Conservation (phyloP, 2,888 invertebrate species). For the Parthenolecanium corni region DNA sequence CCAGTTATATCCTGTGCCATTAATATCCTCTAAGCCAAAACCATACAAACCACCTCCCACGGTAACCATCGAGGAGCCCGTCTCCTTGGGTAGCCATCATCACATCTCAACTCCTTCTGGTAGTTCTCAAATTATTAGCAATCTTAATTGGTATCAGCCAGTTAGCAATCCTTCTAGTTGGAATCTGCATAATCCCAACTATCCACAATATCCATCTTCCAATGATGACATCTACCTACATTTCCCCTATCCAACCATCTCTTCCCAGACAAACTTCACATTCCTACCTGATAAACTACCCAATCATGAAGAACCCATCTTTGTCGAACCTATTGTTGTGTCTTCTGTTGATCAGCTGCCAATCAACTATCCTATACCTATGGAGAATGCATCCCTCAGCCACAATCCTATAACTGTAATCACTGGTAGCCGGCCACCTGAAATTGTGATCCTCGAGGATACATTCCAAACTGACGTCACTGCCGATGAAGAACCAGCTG, state of each 20-base stretch:
- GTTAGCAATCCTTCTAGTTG: background rate
- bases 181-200: background rate
- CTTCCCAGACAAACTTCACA: background rate
- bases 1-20: constrained; percentile 5
- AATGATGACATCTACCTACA: constrained; percentile 4
- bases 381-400: constrained; percentile 17
- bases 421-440: constrained; percentile 13
- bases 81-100: no score
- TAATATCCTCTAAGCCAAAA: constrained; percentile 13
- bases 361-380: constrained; percentile 13
- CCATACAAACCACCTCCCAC: background rate
- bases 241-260: constrained; percentile 6
- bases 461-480: constrained; percentile 2
- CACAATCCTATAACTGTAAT: constrained; percentile 22
- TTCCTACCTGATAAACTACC: background rate
- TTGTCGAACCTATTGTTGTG: constrained; percentile 18
- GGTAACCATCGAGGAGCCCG: no score
- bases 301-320: constrained; percentile 2
- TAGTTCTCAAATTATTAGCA: background rate
- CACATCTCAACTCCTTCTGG: background rate
- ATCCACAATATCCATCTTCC: no score
- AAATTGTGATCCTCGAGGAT: constrained; percentile 21
- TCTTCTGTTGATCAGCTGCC: constrained; percentile 16
- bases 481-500: constrained; percentile 16
- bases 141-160: background rate